These are phyloP conservation scores for Collichthys lucidus DNA, from an alignment of 2,113 vertebrate species.

Conservation along the genomic window DNA sequence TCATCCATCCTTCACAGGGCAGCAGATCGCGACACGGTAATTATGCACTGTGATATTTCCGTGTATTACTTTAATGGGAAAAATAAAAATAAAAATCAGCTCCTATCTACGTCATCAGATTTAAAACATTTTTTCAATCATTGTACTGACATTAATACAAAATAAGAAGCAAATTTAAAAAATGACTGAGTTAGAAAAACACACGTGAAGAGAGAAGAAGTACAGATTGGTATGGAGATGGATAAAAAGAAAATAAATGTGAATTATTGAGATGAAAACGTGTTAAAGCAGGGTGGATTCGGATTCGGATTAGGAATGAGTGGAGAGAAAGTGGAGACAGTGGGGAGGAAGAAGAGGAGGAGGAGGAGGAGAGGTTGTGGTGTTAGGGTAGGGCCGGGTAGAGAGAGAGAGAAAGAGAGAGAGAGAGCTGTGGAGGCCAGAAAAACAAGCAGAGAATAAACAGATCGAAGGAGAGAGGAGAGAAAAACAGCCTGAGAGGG, in stretches of 20 bases:
- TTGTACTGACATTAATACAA: neutral
- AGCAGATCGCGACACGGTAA: neutral
- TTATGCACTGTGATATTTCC: neutral
- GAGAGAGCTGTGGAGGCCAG: slow-evolving; percentile 54
- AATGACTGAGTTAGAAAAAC: too few species aligned
- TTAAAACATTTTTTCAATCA: neutral
- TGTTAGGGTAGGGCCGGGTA: slow-evolving; percentile 14
- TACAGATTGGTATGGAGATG: neutral
- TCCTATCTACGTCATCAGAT: neutral
- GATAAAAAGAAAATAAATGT: neutral
- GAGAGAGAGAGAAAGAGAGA: slow-evolving; percentile 11
- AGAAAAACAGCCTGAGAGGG: slow-evolving; percentile 71
- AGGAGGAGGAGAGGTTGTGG: neutral
- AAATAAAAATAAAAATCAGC: too few species aligned
- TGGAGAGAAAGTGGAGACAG: neutral
- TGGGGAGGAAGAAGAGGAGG: neutral
- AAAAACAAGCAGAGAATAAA: slow-evolving; percentile 78
- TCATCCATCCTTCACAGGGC: neutral
- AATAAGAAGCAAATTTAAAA: too few species aligned
- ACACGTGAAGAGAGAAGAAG: too few species aligned
- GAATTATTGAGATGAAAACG: neutral
- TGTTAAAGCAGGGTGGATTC: neutral
- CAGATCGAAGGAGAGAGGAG: slow-evolving; percentile 73
- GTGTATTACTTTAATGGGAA: neutral
- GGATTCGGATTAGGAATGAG: neutral